Evolutionary conservation across 2,113 vertebrate species (phyloP).

Genomic region (Alaudala cheleensis): DNA sequence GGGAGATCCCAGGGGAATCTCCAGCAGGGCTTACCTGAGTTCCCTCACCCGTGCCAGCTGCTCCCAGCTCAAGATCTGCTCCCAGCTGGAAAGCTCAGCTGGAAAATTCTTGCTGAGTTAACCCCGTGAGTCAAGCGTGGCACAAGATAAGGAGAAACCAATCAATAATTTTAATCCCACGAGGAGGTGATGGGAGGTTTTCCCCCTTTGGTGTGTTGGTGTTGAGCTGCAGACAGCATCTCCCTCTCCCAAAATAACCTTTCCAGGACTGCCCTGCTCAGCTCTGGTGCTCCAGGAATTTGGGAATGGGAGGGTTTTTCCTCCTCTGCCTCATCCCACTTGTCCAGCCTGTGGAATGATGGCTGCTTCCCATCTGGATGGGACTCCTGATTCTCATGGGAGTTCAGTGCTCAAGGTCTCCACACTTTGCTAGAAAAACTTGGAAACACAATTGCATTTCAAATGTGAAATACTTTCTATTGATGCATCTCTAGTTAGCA

Average conservation of each 20-base stretch:
- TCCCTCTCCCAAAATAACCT: neutral
- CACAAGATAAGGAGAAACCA: constrained; percentile 35
- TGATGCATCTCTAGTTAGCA: neutral
- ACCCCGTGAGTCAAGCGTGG: neutral
- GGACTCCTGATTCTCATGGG: neutral
- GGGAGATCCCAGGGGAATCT: fast-evolving
- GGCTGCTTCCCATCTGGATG: neutral
- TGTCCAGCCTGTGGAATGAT: neutral
- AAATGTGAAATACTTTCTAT: neutral
- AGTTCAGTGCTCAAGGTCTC: neutral
- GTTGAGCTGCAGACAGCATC: fast-evolving
- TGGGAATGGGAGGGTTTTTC: neutral
- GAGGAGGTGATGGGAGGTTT: neutral
- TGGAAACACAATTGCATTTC: neutral
- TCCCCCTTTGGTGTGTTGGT: neutral
- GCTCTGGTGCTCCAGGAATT: fast-evolving
- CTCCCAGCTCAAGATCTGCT: neutral
- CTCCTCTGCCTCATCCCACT: neutral
- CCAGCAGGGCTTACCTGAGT: neutral
- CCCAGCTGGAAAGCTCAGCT: neutral
- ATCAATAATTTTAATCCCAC: neutral
- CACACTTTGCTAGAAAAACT: neutral
- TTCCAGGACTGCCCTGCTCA: neutral
- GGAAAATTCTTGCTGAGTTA: neutral
- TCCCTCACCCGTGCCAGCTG: fast-evolving